Percentiles rank a stretch among this genome's conserved stretches.
Conservation (phyloP, 2,797 vertebrate species). For the Emys orbicularis region DNA sequence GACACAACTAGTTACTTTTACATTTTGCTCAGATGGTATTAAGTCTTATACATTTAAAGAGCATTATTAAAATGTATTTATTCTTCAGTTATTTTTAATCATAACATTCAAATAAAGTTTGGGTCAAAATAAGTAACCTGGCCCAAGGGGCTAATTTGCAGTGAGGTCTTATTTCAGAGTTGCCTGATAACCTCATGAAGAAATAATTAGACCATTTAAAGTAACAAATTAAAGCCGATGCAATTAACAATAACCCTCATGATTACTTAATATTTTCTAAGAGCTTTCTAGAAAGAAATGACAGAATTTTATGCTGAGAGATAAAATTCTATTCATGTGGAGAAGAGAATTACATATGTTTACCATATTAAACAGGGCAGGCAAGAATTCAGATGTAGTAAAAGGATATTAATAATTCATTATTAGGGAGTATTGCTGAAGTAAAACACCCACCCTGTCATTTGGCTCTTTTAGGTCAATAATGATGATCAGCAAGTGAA, state of each 20-base stretch:
- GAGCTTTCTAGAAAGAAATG: conserved; percentile 70
- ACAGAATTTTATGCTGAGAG: conserved; percentile 65
- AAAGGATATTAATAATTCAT: conserved; percentile 64
- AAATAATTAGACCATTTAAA: conserved; percentile 79
- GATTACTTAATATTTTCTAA: conserved; percentile 77
- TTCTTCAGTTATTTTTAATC: conserved; percentile 71
- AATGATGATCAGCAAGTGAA: not conserved
- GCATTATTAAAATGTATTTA: conserved; percentile 60
- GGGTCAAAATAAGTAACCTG: conserved; percentile 76
- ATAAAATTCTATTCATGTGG: conserved; percentile 64
- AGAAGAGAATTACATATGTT: conserved; percentile 74
- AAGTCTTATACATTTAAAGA: conserved; percentile 53
- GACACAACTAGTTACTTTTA: conserved; percentile 13
- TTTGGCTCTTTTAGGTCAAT: not conserved
- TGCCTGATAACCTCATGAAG: conserved; percentile 73
- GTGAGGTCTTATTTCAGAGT: conserved; percentile 64
- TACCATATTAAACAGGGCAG: conserved; percentile 71
- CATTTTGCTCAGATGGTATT: conserved; percentile 39
- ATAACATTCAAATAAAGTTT: conserved; percentile 67
- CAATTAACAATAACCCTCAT: conserved; percentile 76
- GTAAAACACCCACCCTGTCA: conserved; percentile 24
- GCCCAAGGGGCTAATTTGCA: conserved; percentile 70
- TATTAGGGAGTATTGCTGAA: not conserved
- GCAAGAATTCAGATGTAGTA: conserved; percentile 57
- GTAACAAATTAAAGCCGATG: conserved; percentile 72